Conservation (phyloP, 1,140 invertebrate species). For the Eubasilissa regina region DNA sequence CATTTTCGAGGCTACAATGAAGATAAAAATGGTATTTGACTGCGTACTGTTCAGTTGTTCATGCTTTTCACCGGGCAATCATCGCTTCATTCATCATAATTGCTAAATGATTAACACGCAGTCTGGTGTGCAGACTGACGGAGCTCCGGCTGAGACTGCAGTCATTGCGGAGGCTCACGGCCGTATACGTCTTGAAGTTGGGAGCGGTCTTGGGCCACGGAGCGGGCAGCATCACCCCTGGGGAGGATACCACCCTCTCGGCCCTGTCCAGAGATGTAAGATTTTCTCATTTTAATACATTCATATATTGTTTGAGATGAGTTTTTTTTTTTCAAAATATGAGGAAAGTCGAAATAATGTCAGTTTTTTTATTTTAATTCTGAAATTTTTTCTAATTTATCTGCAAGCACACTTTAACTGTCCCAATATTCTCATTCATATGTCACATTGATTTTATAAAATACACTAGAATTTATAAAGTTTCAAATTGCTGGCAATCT, state of each 20-base stretch:
- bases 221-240: conserved; percentile 63
- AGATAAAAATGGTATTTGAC: conserved; percentile 12
- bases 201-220: conserved; percentile 81
- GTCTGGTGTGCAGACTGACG: conserved; percentile 73
- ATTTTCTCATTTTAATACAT: neutral
- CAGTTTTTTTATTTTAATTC: neutral
- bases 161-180: conserved; percentile 82
- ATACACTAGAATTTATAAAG: too few relatives aligned
- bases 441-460: too few relatives aligned
- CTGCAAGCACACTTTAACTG: neutral
- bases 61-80: conserved; percentile 47
- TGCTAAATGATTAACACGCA: conserved; percentile 64
- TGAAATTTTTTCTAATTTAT: neutral
- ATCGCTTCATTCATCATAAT: conserved; percentile 64
- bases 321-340: neutral
- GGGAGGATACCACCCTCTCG: conserved; percentile 66
- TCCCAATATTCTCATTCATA: too few relatives aligned
- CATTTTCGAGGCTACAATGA: too few relatives aligned
- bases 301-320: neutral
- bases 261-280: conserved; percentile 73
- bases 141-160: conserved; percentile 82
- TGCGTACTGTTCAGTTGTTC: neutral
- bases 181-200: conserved; percentile 84
- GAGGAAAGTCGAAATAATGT: neutral
- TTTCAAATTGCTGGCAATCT: too few relatives aligned